Conservation (phyloP, 92 coral and sea anemone genomes). For the Parazoanthus darwini region DNA sequence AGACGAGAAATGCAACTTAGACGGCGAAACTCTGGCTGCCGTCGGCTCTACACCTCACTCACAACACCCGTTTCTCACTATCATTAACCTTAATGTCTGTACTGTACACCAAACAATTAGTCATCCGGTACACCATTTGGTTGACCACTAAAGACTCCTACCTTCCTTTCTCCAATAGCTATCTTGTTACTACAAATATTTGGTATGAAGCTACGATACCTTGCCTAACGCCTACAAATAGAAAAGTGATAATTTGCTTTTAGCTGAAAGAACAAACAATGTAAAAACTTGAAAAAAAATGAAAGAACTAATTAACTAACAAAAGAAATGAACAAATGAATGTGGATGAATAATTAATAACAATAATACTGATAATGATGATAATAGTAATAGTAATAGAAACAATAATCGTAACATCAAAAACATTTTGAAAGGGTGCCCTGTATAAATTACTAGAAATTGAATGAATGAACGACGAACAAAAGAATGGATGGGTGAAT, state of each 20-base stretch:
- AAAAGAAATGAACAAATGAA: not conserved
- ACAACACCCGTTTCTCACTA: not conserved
- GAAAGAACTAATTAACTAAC: not conserved
- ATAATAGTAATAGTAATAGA: too few species aligned
- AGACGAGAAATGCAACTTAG: too few species aligned
- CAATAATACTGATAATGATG: too few species aligned
- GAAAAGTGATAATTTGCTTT: not conserved
- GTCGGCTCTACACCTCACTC: too few species aligned
- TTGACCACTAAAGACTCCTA: not conserved
- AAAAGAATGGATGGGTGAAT: too few species aligned
- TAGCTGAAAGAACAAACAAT: not conserved
- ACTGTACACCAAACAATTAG: not conserved
- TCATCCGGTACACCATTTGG: not conserved
- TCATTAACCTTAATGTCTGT: not conserved
- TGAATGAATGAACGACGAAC: not conserved
- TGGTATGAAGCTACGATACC: slow-evolving; percentile 29
- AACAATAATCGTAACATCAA: too few species aligned
- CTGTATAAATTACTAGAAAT: too few species aligned
- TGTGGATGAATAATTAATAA: not conserved
- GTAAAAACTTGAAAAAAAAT: too few species aligned
- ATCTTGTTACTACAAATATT: slow-evolving; percentile 10
- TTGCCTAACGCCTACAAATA: slow-evolving; percentile 42
- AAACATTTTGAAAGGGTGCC: too few species aligned
- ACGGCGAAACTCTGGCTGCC: too few species aligned
- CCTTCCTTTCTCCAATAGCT: slow-evolving; percentile 37